phyloP scores from a whole-genome alignment of 1,140 invertebrate genomes.

The Drosophila pseudoobscura region DNA sequence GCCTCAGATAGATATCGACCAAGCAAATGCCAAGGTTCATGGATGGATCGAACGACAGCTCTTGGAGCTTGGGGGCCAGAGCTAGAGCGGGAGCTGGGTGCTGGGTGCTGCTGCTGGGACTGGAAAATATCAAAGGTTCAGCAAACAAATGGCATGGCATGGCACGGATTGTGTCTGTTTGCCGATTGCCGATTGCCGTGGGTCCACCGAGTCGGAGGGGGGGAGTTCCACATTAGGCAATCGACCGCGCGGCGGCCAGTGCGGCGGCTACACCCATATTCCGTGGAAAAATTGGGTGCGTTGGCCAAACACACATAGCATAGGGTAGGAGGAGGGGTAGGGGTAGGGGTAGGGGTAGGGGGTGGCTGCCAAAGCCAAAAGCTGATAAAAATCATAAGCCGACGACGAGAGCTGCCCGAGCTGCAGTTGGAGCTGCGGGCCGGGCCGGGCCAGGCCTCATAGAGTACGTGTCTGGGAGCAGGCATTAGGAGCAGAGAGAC shows the following conservation, averaged over 20 bases:
- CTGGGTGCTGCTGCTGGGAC: constrained; percentile 7
- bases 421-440: constrained; percentile 5
- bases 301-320: constrained; percentile 64
- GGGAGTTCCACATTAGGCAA: constrained; percentile 54
- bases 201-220: not conserved
- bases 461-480: constrained; percentile 56
- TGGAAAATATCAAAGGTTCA: constrained; percentile 77
- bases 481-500: constrained; percentile 30
- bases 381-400: constrained; percentile 71
- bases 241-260: not conserved
- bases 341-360: constrained; percentile 28
- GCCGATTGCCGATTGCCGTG: not conserved
- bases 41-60: constrained; percentile 15
- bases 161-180: constrained; percentile 54
- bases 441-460: not conserved
- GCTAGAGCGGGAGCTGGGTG: not conserved
- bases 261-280: constrained; percentile 63
- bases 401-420: constrained; percentile 17
- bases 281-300: constrained; percentile 73
- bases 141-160: constrained; percentile 61
- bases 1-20: constrained; percentile 32
- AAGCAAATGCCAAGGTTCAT: constrained; percentile 68
- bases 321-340: not conserved
- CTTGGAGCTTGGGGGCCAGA: constrained; percentile 1
- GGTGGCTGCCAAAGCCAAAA: too few relatives aligned